Evolutionary conservation across 2,113 vertebrate species (phyloP), one percentile per base, ranked within the genome.

Genomic region (Erythrocercus mccallii): DNA sequence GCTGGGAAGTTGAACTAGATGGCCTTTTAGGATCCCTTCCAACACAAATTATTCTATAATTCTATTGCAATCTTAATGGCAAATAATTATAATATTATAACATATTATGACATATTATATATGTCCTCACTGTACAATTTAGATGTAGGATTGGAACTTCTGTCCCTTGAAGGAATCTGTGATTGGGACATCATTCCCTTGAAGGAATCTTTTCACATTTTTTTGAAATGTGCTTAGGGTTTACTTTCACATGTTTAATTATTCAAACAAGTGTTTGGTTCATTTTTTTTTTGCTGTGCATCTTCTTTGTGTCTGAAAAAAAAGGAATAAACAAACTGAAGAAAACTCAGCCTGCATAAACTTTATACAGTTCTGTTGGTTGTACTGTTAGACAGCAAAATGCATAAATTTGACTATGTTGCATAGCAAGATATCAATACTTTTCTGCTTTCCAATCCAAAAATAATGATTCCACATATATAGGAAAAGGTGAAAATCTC

Each of bases 321-420:
- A 50, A 47, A 45, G 4, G 72, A 86, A 47, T 5, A 61, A 79
- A 64, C 4, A 47, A 83, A 65, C 6, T 3, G 25, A 54, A 74
- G n/a, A 86, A 56, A 0, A 53, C 2, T 5, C 11, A 86, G 9
- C 3, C 10, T 5, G 2, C 9, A 14, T 30, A 48, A 90, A 12
- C 4, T 40, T 56, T 47, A 38, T 91, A 18, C 22, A 65, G 8
- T 57, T 45, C 18, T 27, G 18, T 15, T 61, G 21, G 12, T 47
- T 83, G 11, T n/a, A 23, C 6, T 45, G 20, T 56, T 21, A 79
- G 57, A 42, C 33, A 71, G 33, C 9, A 50, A 91, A 87, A 35
- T 31, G 38, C 6, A 7, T 71, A 33, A 42, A 54, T 68, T 48
- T 69, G 48, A 21, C 28, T 54, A 16, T 31, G 5, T 16, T 76